phyloP scores from a whole-genome alignment of 2,113 vertebrate genomes.

The Monopterus albus region DNA sequence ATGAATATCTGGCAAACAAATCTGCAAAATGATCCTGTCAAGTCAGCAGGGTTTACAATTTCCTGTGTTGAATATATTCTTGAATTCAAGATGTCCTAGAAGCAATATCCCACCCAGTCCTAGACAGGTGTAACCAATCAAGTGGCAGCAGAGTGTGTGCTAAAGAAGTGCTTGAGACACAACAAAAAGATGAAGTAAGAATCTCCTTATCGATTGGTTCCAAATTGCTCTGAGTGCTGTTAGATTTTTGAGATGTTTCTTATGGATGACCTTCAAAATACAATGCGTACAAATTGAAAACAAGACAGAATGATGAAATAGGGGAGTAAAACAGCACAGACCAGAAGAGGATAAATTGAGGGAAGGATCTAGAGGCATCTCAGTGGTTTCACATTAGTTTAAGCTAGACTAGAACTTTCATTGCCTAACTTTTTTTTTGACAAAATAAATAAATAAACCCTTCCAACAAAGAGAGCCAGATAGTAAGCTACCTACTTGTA shows the following conservation, averaged over 20 bases:
- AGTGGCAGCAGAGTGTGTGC: not conserved
- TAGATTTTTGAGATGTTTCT: slow-evolving; percentile 1
- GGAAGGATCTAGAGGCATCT: not conserved
- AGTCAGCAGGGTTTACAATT: not conserved
- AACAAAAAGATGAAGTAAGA: not conserved
- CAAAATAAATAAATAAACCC: no score
- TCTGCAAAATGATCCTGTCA: not conserved
- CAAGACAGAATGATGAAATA: not conserved
- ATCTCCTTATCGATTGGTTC: not conserved
- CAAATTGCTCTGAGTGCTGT: not conserved
- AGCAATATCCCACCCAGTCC: not conserved
- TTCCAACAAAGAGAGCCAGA: no score
- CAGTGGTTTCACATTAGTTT: no score
- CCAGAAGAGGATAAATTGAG: not conserved
- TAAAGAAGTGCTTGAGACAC: not conserved
- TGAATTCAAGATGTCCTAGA: not conserved
- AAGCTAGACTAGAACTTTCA: no score
- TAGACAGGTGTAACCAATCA: slow-evolving; percentile 18
- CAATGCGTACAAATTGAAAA: not conserved
- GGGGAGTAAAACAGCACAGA: not conserved
- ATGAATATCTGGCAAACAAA: not conserved
- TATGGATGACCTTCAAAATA: not conserved
- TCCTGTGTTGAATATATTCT: not conserved
- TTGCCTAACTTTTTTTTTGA: no score
- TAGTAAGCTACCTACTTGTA: no score